These are phyloP conservation scores for Sebastes steindachneri DNA, from an alignment of 2,797 vertebrate genomes.

Conservation along the genomic window DNA sequence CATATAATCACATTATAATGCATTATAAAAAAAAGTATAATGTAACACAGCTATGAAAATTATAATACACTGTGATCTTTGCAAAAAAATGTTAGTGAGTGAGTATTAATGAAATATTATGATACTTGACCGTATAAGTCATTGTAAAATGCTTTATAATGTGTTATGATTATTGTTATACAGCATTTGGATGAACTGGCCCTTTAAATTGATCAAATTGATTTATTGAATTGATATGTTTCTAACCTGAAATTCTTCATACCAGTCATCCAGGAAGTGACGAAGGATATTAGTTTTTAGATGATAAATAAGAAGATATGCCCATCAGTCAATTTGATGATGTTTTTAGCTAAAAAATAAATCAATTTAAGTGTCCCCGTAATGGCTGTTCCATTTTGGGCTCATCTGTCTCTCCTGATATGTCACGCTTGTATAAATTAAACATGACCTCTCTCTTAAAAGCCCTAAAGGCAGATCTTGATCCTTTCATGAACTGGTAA, in stretches of 20 bases:
- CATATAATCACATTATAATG: no score
- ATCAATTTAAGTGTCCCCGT: conserved; percentile 20
- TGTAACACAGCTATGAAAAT: background rate
- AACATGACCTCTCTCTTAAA: conserved; percentile 32
- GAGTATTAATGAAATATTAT: no score
- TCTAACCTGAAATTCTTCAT: background rate
- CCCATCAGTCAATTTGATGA: background rate
- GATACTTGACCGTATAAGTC: no score
- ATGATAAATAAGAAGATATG: background rate
- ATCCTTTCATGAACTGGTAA: conserved; percentile 14
- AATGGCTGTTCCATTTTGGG: conserved; percentile 17
- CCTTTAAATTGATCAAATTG: background rate
- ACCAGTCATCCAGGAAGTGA: background rate
- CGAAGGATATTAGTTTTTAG: background rate
- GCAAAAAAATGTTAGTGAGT: no score
- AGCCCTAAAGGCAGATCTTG: conserved; percentile 4
- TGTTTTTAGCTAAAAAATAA: conserved; percentile 16
- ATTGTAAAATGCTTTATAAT: no score
- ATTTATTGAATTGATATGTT: background rate
- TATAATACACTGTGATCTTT: no score
- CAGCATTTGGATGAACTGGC: background rate
- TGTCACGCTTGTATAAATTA: conserved; percentile 41
- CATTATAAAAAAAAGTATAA: background rate
- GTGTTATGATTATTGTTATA: background rate
- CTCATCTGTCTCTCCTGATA: conserved; percentile 42